A percentile compares a stretch with the other conserved stretches of the same genome.
Evolutionary conservation across 2,797 vertebrate species (phyloP).

Genomic region (Brachyalestes nurse): DNA sequence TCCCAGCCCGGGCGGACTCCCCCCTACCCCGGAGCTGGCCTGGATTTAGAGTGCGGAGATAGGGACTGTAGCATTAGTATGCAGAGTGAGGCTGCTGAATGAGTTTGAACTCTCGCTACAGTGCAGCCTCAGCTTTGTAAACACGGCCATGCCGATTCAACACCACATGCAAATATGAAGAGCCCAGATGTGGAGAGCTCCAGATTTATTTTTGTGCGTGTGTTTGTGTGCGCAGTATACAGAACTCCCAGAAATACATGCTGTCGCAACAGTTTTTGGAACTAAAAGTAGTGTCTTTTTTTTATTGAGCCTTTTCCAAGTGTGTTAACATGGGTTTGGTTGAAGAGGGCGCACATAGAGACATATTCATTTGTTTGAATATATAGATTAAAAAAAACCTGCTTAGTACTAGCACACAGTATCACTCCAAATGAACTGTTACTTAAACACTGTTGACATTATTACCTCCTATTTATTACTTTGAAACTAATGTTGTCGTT

Average conservation of each 20-base stretch:
- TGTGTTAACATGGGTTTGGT: not conserved
- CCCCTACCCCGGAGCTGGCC: constrained; percentile 69
- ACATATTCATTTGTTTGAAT: no score
- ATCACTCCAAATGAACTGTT: not conserved
- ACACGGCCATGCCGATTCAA: constrained; percentile 54
- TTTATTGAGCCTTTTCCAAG: not conserved
- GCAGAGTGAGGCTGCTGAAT: constrained; percentile 61
- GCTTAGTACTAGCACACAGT: no score
- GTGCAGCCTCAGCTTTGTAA: constrained; percentile 53
- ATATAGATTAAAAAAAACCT: not conserved
- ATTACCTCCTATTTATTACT: no score
- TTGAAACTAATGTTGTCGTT: no score
- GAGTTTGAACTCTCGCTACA: constrained; percentile 64
- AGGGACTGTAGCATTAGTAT: constrained; percentile 70
- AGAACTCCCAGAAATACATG: not conserved
- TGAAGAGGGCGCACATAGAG: not conserved
- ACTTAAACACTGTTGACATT: not conserved
- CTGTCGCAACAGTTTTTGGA: not conserved
- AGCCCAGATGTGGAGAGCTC: not conserved
- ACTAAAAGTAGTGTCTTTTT: not conserved
- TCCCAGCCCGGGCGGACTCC: constrained; percentile 66
- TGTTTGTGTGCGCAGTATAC: not conserved
- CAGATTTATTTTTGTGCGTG: constrained; percentile 5
- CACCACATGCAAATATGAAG: constrained; percentile 52
- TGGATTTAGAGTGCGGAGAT: constrained; percentile 66